Conservation (phyloP, 2,888 invertebrate species). For the Nomada hirtipes region DNA sequence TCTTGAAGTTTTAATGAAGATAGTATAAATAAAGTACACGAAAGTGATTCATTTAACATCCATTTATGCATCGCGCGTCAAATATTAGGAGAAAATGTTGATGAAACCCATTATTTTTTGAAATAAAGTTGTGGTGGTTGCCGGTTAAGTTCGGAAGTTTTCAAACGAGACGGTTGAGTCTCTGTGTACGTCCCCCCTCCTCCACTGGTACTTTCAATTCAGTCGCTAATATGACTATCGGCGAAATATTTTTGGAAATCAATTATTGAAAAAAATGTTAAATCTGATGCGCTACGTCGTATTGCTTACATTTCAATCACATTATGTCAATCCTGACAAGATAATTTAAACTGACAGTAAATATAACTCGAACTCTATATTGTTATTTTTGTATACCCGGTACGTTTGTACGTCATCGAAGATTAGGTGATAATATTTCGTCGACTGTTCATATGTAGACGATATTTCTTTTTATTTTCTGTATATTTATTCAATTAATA, state of each 20-base stretch:
- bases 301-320: conserved; percentile 8
- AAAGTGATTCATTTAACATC: conserved; percentile 19
- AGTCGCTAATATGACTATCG: conserved; percentile 28
- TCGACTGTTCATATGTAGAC: background rate
- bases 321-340: background rate
- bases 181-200: conserved; percentile 57
- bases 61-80: conserved; percentile 3
- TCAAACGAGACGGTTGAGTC: conserved; percentile 73
- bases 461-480: background rate
- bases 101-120: conserved; percentile 52
- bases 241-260: conserved; percentile 1
- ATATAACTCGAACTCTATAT: conserved; percentile 4
- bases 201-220: conserved; percentile 46
- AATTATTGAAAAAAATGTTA: background rate
- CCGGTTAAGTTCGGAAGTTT: conserved; percentile 63
- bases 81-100: conserved; percentile 1
- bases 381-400: conserved; percentile 35
- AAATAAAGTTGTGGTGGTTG: conserved; percentile 46
- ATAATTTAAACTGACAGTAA: conserved; percentile 31
- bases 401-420: conserved; percentile 14
- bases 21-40: background rate
- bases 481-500: too few species aligned
- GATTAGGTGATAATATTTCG: background rate
- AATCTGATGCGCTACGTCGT: background rate
- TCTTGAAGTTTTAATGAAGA: background rate